A percentile compares a stretch with the other conserved stretches of the same genome.
These are phyloP conservation scores for Ctenochaetus hawaiiensis DNA, from an alignment of 2,797 vertebrate genomes.

Conservation along the genomic window DNA sequence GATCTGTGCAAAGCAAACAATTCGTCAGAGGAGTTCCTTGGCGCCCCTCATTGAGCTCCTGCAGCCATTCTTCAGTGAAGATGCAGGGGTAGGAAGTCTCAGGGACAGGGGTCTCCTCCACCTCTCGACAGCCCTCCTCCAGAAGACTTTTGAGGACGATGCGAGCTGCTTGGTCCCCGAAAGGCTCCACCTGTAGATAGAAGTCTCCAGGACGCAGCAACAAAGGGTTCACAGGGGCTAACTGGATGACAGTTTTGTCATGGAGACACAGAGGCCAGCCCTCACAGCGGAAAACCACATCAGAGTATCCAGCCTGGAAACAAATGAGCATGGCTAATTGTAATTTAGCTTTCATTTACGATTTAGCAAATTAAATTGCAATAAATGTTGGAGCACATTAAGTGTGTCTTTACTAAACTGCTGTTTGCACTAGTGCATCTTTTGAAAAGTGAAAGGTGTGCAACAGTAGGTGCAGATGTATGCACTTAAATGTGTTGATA, in stretches of 20 bases:
- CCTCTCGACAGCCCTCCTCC: constrained; percentile 84
- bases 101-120: constrained; percentile 88
- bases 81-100: constrained; percentile 89
- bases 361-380: neutral
- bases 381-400: neutral
- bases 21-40: constrained; percentile 83
- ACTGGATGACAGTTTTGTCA: constrained; percentile 91
- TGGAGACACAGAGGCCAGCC: constrained; percentile 95
- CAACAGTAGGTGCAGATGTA: neutral
- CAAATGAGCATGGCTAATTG: neutral
- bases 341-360: neutral
- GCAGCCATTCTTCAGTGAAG: constrained; percentile 92
- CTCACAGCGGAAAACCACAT: constrained; percentile 92
- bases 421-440: neutral
- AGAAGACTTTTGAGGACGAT: constrained; percentile 92
- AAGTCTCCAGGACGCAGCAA: constrained; percentile 94
- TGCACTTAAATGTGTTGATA: constrained; percentile 24
- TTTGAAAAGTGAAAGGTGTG: neutral
- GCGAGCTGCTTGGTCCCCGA: constrained; percentile 89
- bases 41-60: constrained; percentile 86
- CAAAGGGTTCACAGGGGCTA: constrained; percentile 91
- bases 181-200: constrained; percentile 93
- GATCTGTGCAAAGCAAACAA: constrained; percentile 92
- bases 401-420: neutral
- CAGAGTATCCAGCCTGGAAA: constrained; percentile 89